These are phyloP conservation scores for Capitulum mitella DNA, from an alignment of 2,888 invertebrate species.

Conservation along the genomic window DNA sequence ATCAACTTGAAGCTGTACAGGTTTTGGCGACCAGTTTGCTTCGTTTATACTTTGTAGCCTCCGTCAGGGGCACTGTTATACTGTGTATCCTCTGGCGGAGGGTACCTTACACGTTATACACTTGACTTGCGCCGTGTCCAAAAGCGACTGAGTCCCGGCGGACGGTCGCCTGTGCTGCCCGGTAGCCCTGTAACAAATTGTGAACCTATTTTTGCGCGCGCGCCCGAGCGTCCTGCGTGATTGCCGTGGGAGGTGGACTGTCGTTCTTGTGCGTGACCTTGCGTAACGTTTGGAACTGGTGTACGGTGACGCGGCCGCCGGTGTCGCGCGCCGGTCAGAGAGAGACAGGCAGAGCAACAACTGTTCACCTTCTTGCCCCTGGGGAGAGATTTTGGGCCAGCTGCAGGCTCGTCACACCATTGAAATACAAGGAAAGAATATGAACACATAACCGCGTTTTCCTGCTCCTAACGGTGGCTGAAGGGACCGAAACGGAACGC, in stretches of 20 bases:
- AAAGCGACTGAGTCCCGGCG: neutral
- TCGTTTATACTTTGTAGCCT: constrained; percentile 23
- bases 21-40: constrained; percentile 20
- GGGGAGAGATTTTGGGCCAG: neutral
- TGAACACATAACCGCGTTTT: constrained; percentile 10
- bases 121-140: constrained; percentile 22
- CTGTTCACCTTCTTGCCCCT: neutral
- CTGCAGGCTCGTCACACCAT: constrained; percentile 9
- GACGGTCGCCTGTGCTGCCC: neutral
- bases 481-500: no score
- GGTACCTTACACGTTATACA: constrained; percentile 24
- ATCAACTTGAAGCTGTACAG: constrained; percentile 1
- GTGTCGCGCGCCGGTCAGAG: neutral
- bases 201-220: constrained; percentile 23
- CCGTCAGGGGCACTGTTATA: neutral
- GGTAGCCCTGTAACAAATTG: constrained; percentile 19
- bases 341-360: neutral
- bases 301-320: neutral
- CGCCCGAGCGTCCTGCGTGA: neutral
- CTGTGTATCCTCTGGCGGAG: neutral
- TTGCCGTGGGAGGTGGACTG: neutral
- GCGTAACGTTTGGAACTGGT: neutral
- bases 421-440: constrained; percentile 23
- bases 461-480: neutral
- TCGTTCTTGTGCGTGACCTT: neutral